phyloP scores from a whole-genome alignment of 2,888 invertebrate genomes.

The Cheilosia soror region DNA sequence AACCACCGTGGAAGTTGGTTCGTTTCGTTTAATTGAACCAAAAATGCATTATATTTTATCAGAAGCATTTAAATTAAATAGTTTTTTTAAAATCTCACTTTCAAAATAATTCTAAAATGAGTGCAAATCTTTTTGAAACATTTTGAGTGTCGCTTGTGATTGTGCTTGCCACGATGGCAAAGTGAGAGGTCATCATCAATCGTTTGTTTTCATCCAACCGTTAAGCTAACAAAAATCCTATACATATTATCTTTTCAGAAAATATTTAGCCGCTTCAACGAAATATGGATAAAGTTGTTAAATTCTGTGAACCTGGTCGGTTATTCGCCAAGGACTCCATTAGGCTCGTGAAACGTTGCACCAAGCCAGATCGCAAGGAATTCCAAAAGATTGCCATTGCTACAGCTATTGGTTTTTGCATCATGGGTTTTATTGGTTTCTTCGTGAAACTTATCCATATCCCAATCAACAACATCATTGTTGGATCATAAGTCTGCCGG shows the following conservation, averaged over 20 bases:
- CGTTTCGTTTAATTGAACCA: too few relatives aligned
- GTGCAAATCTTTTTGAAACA: not conserved
- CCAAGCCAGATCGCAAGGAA: conserved; percentile 99
- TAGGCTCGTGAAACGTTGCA: conserved; percentile 98
- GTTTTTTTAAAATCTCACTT: not conserved
- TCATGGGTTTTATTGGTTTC: conserved; percentile 99
- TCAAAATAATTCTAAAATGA: not conserved
- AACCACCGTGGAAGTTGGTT: not conserved
- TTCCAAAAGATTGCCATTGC: conserved; percentile 99
- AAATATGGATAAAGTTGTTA: conserved; percentile 98
- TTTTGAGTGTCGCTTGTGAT: not conserved
- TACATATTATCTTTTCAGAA: conserved; percentile 23
- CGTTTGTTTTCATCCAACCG: not conserved
- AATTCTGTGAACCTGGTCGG: conserved; percentile 96
- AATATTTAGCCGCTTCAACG: not conserved
- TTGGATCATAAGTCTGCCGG: conserved; percentile 88
- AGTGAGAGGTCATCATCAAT: conserved; percentile 29
- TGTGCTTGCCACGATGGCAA: conserved; percentile 62
- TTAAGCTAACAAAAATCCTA: not conserved
- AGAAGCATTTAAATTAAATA: not conserved
- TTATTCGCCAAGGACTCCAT: conserved; percentile 99
- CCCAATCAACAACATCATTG: conserved; percentile 98
- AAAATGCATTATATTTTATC: not conserved
- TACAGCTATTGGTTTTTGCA: conserved; percentile 99
- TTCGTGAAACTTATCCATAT: conserved; percentile 99